Evolutionary conservation across 1,140 invertebrate genomes (phyloP), one percentile per base, ranked within the genome.

Genomic region (Mizuhopecten yessoensis): DNA sequence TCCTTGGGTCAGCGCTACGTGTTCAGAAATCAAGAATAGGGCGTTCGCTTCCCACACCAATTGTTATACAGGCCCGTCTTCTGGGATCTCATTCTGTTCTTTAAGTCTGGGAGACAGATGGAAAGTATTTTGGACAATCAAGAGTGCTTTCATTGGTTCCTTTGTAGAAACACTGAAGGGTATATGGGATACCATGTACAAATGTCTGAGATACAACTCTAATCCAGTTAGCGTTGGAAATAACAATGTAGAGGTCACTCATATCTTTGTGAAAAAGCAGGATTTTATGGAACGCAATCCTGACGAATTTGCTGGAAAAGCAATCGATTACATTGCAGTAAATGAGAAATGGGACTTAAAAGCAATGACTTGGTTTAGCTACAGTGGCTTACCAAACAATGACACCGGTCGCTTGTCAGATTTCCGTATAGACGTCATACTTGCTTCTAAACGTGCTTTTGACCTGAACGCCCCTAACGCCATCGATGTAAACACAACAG

Each of bases 61-160:
- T 15, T 90, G 89, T 42, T 90, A 90, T 33, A 23, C 0, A 9
- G 20, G 42, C 5, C 89, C 86, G 34, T 0, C 36, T 13, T 20
- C 75, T 29, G 89, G 33, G 5, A 33, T 33, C 0, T 33, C 57
- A 20, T 42, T 90, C 17, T 87, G 86, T 34, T 86, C 36, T 87
- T 33, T 90, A 39, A 87, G 34, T 17, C 11, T 90, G 20, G 9
- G 0, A 20, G 89, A 90, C 34, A 34, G 23, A 7, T 87, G 36
- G 39, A 20, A 20, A 17, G 86, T 90, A n/a, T 90, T 90, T 87
- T 87, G 75, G 89, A 90, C 89, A 42, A 87, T 90, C n/a, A 90
- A 90, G n/a, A 39, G 33, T 33, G 75, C 89, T 7, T 90, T 87
- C 33, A 29, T 29, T 17, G 57, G 29, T 13, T 75, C 57, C 5